Evolutionary conservation across 2,797 vertebrate genomes (phyloP).

Genomic region (Kryptolebias ocellatus): DNA sequence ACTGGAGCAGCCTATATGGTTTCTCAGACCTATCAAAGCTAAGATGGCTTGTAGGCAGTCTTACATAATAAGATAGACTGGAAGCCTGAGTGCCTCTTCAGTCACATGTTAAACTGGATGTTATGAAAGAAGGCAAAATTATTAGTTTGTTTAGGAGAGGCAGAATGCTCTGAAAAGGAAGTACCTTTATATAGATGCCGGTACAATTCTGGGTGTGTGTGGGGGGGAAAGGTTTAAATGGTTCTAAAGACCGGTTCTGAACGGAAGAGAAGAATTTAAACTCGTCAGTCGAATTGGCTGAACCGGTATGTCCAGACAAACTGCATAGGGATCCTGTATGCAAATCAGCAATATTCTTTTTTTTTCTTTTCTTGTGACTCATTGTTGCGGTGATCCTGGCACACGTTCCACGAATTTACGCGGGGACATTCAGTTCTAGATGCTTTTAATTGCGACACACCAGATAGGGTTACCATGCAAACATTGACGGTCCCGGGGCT

Average conservation of each 20-base stretch:
- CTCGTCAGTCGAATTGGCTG: not conserved
- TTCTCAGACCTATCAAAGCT: constrained; percentile 44
- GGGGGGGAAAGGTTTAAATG: constrained; percentile 9
- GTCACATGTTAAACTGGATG: constrained; percentile 7
- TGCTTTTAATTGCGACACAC: constrained; percentile 13
- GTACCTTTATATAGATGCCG: not conserved
- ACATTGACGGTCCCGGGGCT: not conserved
- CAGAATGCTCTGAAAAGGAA: not conserved
- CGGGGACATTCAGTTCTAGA: constrained; percentile 1
- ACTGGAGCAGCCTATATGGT: constrained; percentile 20
- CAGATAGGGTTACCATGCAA: constrained; percentile 1
- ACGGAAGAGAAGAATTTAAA: not conserved
- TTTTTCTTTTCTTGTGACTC: not conserved
- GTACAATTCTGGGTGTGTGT: not conserved
- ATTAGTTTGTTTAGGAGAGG: not conserved
- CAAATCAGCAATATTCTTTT: not conserved
- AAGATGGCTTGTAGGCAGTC: constrained; percentile 19
- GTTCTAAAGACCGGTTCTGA: not conserved
- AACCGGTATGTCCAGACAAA: not conserved
- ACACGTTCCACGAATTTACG: constrained; percentile 2
- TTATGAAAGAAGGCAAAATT: not conserved
- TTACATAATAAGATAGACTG: constrained; percentile 54
- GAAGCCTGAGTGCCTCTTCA: constrained; percentile 37
- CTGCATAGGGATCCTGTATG: not conserved
- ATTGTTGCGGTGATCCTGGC: not conserved